Evolutionary conservation across 2,888 invertebrate genomes (phyloP).

Genomic region (Schizaphis graminum): DNA sequence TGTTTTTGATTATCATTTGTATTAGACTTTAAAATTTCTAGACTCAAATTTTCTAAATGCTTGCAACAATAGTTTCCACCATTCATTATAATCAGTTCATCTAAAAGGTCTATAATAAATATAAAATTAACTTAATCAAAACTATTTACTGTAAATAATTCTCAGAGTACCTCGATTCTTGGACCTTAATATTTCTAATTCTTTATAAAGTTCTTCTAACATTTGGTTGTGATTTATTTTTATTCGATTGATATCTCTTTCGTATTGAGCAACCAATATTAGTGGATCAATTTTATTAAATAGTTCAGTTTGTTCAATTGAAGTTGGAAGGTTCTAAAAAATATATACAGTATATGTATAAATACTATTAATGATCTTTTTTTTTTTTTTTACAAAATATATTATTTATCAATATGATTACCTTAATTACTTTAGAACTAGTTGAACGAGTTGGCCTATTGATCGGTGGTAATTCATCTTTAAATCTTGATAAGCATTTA

Average conservation of each 20-base stretch:
- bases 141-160: background rate
- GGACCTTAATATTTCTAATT: slow-evolving; percentile 47
- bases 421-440: slow-evolving; percentile 43
- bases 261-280: slow-evolving; percentile 61
- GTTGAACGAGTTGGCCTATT: slow-evolving; percentile 39
- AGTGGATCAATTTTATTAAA: slow-evolving; percentile 57
- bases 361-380: background rate
- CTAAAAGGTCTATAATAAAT: slow-evolving; percentile 56
- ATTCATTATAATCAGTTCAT: slow-evolving; percentile 60
- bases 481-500: slow-evolving; percentile 32
- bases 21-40: slow-evolving; percentile 50
- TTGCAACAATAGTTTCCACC: slow-evolving; percentile 62
- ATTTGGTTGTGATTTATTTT: slow-evolving; percentile 53
- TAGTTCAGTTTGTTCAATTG: slow-evolving; percentile 21
- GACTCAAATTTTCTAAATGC: slow-evolving; percentile 56
- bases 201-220: slow-evolving; percentile 56
- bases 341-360: background rate
- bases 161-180: slow-evolving; percentile 53
- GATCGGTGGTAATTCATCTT: slow-evolving; percentile 62
- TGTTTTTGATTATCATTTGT: slow-evolving; percentile 63
- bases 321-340: slow-evolving; percentile 19
- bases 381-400: background rate
- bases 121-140: background rate
- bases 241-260: slow-evolving; percentile 52
- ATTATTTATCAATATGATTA: background rate